A percentile compares a stretch with the other conserved stretches of the same genome.
phyloP scores from a whole-genome alignment of 2,888 invertebrate genomes.

The Pyrrhia umbra region DNA sequence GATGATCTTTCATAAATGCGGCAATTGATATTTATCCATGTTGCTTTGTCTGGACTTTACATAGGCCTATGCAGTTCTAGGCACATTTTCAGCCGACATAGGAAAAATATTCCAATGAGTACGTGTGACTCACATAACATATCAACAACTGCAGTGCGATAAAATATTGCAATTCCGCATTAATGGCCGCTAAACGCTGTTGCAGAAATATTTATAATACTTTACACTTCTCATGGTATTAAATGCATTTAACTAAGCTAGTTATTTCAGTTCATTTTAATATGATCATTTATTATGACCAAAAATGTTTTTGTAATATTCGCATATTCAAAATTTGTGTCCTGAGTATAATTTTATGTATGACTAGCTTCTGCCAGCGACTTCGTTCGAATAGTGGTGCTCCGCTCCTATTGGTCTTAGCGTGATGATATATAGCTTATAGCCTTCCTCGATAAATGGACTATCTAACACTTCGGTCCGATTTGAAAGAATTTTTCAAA shows the following conservation, averaged over 20 bases:
- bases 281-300: too few species aligned
- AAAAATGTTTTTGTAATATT: too few species aligned
- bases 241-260: not conserved
- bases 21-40: not conserved
- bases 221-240: not conserved
- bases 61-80: not conserved
- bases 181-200: not conserved
- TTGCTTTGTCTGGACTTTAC: not conserved
- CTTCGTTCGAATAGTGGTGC: too few species aligned
- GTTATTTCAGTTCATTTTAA: not conserved
- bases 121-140: slow-evolving; percentile 10
- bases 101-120: slow-evolving; percentile 11
- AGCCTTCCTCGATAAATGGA: too few species aligned
- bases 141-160: slow-evolving; percentile 10
- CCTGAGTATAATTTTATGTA: too few species aligned
- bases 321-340: too few species aligned
- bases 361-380: too few species aligned
- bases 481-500: too few species aligned
- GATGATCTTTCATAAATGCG: not conserved
- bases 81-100: slow-evolving; percentile 18
- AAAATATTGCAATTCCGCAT: slow-evolving; percentile 40
- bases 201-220: slow-evolving; percentile 11
- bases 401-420: too few species aligned
- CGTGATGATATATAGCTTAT: too few species aligned
- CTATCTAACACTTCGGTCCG: too few species aligned